Base-by-base conservation (phyloP, 2,113 vertebrate genomes). In the Peromyscus leucopus region DNA sequence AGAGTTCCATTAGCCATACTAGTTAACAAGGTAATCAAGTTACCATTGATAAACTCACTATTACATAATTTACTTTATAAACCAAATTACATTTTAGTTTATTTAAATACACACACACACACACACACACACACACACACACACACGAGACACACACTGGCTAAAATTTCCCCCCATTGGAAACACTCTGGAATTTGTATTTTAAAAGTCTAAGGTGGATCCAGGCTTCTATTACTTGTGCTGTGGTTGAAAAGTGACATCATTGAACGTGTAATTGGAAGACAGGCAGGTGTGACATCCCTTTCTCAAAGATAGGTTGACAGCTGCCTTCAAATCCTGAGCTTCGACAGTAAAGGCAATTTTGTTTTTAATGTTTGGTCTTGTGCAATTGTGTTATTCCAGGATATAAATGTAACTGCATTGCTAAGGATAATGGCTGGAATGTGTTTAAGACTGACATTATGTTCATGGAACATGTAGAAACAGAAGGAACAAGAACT, bases 361-460 rank as follows among this genome's bases (percentile, higher is more conserved):
- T 98, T 93, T 96, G 93, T 96, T 96, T 97, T 97, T 76, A 78
- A 92, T 85, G 69, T 93, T 90, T 55, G 91, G 96, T 51, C 74
- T 96, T 59, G 42, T 87, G 16, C 90, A 93, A 31, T 0, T 97
- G 93, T 97, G 98, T 85, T 31, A 90, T 51, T 97, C 94, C 22
- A 95, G 85, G 78, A 96, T 96, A 83, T 12, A 94, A 92, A 82
- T 92, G 76, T 93, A 96, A 96, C 48, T 95, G 93, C 97, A 90
- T 88, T 82, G 72, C 71, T 95, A 97, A 93, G 7, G 97, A 96
- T 96, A 96, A 89, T 57, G 51, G 97, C 94, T 89, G 92, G 93
- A 95, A 93, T 92, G 78, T 97, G 95, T 98, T 85, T 95, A 97
- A 98, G 51, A 21, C 92, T 96, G 96, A 96, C 55, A 79, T 96